Evolutionary conservation across 92 coral and sea anemone genomes (phyloP).

Genomic region (Zoanthus gigantus): DNA sequence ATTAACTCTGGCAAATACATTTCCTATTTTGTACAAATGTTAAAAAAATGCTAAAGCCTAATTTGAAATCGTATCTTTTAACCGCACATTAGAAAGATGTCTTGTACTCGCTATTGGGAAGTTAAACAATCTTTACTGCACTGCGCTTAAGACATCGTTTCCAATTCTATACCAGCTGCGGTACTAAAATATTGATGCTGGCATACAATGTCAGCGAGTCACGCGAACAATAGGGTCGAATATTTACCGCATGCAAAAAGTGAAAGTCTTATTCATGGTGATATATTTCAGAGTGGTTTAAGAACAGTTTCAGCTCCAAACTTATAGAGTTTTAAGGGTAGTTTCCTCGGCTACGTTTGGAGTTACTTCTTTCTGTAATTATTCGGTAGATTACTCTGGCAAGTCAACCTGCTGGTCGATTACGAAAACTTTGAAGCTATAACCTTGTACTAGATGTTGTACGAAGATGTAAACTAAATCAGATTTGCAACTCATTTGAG

Average conservation of each 20-base stretch:
- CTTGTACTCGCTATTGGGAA: conserved; percentile 34
- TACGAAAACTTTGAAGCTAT: background rate
- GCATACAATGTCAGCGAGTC: conserved; percentile 35
- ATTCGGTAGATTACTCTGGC: background rate
- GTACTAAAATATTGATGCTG: conserved; percentile 47
- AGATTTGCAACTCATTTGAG: background rate
- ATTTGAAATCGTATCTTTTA: background rate
- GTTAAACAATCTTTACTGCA: conserved; percentile 36
- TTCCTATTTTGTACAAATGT: conserved; percentile 25
- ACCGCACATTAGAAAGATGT: conserved; percentile 14
- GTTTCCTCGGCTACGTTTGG: background rate
- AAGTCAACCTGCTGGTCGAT: conserved; percentile 12
- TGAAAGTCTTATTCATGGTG: conserved; percentile 3
- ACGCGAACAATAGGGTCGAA: conserved; percentile 50
- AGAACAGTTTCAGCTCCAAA: conserved; percentile 24
- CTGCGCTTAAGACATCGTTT: conserved; percentile 21
- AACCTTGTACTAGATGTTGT: background rate
- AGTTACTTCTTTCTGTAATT: background rate
- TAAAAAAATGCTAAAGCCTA: background rate
- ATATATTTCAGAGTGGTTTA: background rate
- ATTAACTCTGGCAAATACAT: background rate
- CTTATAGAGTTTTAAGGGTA: background rate
- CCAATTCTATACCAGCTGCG: background rate
- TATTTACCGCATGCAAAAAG: conserved; percentile 23
- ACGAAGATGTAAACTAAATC: conserved; percentile 7